Base-by-base conservation (phyloP, 2,797 vertebrate species). In the Urocyon cinereoargenteus region DNA sequence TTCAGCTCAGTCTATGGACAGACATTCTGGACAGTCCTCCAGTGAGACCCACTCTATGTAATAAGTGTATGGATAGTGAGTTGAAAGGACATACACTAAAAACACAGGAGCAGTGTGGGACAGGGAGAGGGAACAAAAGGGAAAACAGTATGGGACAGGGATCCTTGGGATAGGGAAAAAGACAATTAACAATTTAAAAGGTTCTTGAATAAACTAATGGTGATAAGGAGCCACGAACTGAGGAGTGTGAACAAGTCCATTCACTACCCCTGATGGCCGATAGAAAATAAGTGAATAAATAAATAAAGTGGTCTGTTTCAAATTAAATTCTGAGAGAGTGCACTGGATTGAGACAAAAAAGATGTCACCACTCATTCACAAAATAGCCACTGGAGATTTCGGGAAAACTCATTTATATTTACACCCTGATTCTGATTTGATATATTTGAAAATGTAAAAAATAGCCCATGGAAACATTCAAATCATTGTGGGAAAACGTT, bases 361-460 rank as follows among this genome's bases (percentile, higher is more conserved):
- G 81, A 77, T 86, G 92, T 89, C 75, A 97, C 62, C 62, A 75
- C 84, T 89, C 97, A 97, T 92, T 97, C 96, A 86, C 94, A 94
- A 95, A 97, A 97, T 40, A 97, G 97, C 89, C 86, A 84, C 62
- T 92, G 93, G 96, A 96, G 98, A 91, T 96, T 98, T 98, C 51
- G 79, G 96, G 91, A 95, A 90, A 86, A 91, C 24, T 75, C 83
- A 97, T 73, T 90, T 81, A 83, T 95, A 77, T 97, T 93, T 94
- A 93, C 86, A 0, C 91, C 95, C 96, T 94, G 96, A 96, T 96
- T 97, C 96, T 72, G 84, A 66, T 0, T 0, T 49, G 59, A 96
- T 84, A 36, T 78, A 95, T 91, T 98, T 96, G 73, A 95, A 98
- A 97, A 96, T 75, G 59, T 3, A 87, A 62, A 16, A 36, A 57